phyloP scores from a whole-genome alignment of 2,113 vertebrate genomes.

The Neotoma lepida region DNA sequence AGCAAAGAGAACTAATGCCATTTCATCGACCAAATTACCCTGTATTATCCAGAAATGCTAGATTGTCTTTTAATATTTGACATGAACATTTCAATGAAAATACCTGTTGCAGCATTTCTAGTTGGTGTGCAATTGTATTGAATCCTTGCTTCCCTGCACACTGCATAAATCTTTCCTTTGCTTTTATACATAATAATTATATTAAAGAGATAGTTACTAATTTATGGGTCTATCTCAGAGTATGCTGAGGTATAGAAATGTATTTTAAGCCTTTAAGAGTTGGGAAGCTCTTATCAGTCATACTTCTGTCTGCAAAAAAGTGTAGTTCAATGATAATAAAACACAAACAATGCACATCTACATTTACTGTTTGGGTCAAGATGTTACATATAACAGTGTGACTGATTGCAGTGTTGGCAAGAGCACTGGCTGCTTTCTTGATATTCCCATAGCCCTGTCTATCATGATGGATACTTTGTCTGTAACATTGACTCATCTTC shows the following conservation, averaged over 20 bases:
- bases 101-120: background rate
- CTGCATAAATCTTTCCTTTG: background rate
- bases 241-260: conserved; percentile 11
- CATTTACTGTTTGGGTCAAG: background rate
- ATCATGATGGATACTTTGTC: background rate
- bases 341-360: rapidly evolving
- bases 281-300: background rate
- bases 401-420: background rate
- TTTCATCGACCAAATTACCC: conserved; percentile 42
- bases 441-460: background rate
- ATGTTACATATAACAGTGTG: background rate
- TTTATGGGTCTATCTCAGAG: background rate
- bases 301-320: background rate
- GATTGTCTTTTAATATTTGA: conserved; percentile 53
- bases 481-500: background rate
- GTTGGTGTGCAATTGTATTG: background rate
- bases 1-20: conserved; percentile 63
- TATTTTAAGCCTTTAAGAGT: background rate
- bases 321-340: background rate
- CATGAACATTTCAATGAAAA: conserved; percentile 56
- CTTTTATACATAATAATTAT: background rate
- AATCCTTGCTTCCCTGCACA: background rate
- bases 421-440: background rate
- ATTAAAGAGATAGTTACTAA: conserved; percentile 24
- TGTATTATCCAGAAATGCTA: conserved; percentile 52